Base-by-base conservation (phyloP, 2,113 vertebrate species). In the Physeter macrocephalus region DNA sequence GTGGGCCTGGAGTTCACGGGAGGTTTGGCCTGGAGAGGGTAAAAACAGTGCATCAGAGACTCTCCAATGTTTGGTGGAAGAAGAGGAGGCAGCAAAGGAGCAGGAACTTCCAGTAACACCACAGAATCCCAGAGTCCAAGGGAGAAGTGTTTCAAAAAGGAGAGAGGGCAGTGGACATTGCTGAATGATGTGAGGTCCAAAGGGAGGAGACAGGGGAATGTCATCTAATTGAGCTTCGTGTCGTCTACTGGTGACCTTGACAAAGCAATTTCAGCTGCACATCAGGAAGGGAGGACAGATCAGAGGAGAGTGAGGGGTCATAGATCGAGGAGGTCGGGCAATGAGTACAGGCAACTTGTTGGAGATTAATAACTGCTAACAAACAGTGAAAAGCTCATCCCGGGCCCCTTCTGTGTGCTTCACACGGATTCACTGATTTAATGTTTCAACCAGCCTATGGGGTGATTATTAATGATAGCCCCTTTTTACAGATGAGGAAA, bases 171-270 rank as follows among this genome's bases (percentile, higher is more conserved):
- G 54, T 54, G 11, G 1, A 1, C 29, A 34, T 5, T n/a, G 36
- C 1, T 34, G 61, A 90, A n/a, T 21, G 54, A 25, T 41, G 13
- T 3, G 34, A 75, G 27, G 46, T 29, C 39, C 62, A 49, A 17
- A 23, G 74, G 86, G 49, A 72, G 88, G 41, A 39, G 43, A 13
- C 12, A 23, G 59, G 61, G 52, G 36, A 62, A 49, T 7, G 36
- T n/a, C 46, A 87, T 66, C 36, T 11, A n/a, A 81, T 29, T 95
- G 84, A 92, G 39, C 17, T 72, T 41, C 54, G 8, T 41, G 52
- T 64, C 71, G 20, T 69, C 66, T 41, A 49, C 94, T 25, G 49
- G 71, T 96, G 91, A 90, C 88, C 87, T 89, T 90, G 80, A 66
- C 84, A 89, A 82, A 81, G 64, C 18, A 36, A 67, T 72, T 90